A percentile compares a stretch with the other conserved stretches of the same genome.
These are phyloP conservation scores for Zeugodacus cucurbitae DNA, from an alignment of 1,140 invertebrate species.

Conservation along the genomic window DNA sequence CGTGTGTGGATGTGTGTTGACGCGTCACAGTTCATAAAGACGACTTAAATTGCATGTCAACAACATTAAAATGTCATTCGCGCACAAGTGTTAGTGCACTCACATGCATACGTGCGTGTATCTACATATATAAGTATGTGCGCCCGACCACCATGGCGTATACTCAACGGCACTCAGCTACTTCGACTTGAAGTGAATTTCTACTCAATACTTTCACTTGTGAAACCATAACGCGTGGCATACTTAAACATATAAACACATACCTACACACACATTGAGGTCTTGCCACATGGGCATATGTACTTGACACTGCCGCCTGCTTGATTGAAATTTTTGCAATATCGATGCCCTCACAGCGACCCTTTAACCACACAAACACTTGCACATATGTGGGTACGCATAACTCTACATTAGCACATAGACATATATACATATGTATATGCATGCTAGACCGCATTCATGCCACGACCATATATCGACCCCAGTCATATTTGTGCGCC, in stretches of 20 bases:
- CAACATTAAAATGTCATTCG: constrained; percentile 9
- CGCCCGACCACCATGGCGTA: background rate
- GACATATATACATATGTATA: background rate
- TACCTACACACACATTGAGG: background rate
- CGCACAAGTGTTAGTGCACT: background rate
- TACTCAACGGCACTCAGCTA: background rate
- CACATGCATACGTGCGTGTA: background rate
- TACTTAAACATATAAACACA: background rate
- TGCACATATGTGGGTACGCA: background rate
- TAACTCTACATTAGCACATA: background rate
- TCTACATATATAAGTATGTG: background rate
- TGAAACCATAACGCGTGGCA: background rate
- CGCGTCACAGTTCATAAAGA: constrained; percentile 12
- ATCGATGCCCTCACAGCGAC: background rate
- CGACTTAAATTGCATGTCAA: constrained; percentile 16
- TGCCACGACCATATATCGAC: background rate
- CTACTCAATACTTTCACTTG: constrained; percentile 1
- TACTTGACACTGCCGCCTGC: constrained; percentile 6
- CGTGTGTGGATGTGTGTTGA: background rate
- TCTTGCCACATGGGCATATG: background rate
- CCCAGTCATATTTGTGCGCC: background rate
- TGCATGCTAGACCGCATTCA: background rate
- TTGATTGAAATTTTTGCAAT: constrained; percentile 15
- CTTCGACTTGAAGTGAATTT: background rate
- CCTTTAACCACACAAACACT: background rate